Evolutionary conservation across 2,888 invertebrate species (phyloP), one percentile per base, ranked within the genome.

Genomic region (Drosophila basisetae): DNA sequence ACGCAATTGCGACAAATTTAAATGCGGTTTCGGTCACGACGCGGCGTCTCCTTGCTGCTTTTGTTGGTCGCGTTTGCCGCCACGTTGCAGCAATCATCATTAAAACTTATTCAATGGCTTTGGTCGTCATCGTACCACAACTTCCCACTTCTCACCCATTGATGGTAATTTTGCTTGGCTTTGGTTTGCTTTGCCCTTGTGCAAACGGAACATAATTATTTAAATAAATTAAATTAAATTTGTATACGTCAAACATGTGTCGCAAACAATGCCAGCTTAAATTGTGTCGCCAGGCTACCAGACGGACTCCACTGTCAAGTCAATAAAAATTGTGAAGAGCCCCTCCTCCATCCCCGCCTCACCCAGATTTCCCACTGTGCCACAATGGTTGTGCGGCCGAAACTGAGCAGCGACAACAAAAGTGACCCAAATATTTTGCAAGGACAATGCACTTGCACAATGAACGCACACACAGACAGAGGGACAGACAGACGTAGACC

Each of bases 71-170:
- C 78, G 80, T 77, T 80, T 76, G 66, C 81, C 47, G 77, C 79
- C 90, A 83, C 88, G 90, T 88, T 89, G 90, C 91, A 79, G 89
- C 91, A 90, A 90, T 90, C 90, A 90, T 90, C 89, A 91, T 90
- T 90, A 90, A 90, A 91, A 83, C 82, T 90, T 91, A 91, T 90
- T 91, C 91, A 90, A 90, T 84, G 91, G 75, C 71, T 75, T 67
- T 59, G 49, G 62, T 28, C 25, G 47, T 16, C 47, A 47, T 16
- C 16, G 16, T 37, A 13, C 25, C 9, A 22, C 16, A 22, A 35
- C 4, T 43, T 37, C 2, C 7, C 31, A 2, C 39, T 49, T 31
- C 64, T 53, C 65, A 37, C 11, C 37, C 69, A 73, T 83, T 76
- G 75, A 72, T 83, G 83, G 89, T 72, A 78, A 80, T 80, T 84